These are phyloP conservation scores for Falcunculus frontatus DNA, from an alignment of 2,113 vertebrate genomes.

Conservation along the genomic window DNA sequence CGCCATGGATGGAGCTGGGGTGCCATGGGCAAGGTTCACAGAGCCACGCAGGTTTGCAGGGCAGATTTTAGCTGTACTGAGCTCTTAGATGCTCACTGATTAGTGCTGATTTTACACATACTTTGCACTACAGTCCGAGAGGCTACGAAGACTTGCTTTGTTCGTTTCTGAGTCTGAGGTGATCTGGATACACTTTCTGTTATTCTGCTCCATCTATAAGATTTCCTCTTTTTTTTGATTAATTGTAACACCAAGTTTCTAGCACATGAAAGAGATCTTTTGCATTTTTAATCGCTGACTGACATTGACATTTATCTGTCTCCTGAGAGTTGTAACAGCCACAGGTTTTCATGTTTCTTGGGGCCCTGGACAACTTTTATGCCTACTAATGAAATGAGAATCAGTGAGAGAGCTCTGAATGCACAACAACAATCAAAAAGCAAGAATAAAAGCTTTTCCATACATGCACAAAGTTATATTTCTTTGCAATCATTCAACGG, in stretches of 20 bases:
- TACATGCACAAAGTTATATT: neutral
- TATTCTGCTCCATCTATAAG: neutral
- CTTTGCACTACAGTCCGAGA: neutral
- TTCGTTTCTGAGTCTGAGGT: neutral
- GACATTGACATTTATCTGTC: neutral
- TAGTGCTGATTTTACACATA: neutral
- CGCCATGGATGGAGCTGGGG: neutral
- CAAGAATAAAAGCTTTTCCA: neutral
- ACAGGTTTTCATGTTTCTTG: neutral
- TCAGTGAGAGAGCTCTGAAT: neutral
- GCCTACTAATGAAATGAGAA: neutral
- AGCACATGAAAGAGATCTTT: neutral
- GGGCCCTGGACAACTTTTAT: neutral
- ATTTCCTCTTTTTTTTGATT: neutral
- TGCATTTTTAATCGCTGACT: neutral
- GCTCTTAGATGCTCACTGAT: neutral
- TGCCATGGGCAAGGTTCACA: fast-evolving
- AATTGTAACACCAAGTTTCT: neutral
- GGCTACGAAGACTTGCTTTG: neutral
- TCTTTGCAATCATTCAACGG: neutral
- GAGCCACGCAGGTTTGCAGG: fast-evolving
- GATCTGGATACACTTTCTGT: neutral
- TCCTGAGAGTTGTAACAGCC: neutral
- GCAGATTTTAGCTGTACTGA: neutral
- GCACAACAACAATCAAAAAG: neutral